These are phyloP conservation scores for Archivesica marissinica DNA, from an alignment of 1,140 invertebrate species.

Conservation along the genomic window DNA sequence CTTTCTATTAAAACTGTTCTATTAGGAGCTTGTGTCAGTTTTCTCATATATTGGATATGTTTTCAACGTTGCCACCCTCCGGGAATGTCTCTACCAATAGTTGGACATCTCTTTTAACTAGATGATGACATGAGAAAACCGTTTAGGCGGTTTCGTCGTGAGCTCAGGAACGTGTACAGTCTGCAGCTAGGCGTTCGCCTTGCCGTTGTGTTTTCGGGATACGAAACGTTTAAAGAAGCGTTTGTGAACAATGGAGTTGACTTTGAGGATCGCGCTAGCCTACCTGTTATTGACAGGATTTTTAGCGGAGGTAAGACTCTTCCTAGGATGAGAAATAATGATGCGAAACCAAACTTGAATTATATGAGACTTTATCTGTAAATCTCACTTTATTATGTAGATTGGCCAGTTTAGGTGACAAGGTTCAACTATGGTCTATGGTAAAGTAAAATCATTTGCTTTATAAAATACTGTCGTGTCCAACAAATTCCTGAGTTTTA, in stretches of 20 bases:
- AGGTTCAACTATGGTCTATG: background rate
- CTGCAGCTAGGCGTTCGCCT: constrained; percentile 16
- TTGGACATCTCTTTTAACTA: too few relatives aligned
- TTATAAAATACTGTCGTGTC: too few relatives aligned
- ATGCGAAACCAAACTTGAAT: background rate
- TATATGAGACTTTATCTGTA: background rate
- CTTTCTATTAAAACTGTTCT: too few relatives aligned
- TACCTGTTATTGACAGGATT: background rate
- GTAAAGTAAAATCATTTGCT: too few relatives aligned
- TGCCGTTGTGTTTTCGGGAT: constrained; percentile 33
- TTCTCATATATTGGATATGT: too few relatives aligned
- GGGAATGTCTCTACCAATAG: too few relatives aligned
- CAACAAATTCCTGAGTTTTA: too few relatives aligned
- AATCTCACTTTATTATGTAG: too few relatives aligned
- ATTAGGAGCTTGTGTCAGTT: too few relatives aligned
- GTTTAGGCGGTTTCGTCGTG: background rate
- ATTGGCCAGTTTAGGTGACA: background rate
- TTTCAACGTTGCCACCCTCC: too few relatives aligned
- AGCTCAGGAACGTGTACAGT: constrained; percentile 51
- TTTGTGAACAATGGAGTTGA: constrained; percentile 55
- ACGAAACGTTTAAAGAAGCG: constrained; percentile 41
- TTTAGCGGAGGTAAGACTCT: constrained; percentile 1
- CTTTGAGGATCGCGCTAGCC: constrained; percentile 51
- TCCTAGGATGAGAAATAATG: background rate
- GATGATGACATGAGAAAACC: background rate